phyloP scores from a whole-genome alignment of 2,113 vertebrate genomes.

The Sclerurus mexicanus region DNA sequence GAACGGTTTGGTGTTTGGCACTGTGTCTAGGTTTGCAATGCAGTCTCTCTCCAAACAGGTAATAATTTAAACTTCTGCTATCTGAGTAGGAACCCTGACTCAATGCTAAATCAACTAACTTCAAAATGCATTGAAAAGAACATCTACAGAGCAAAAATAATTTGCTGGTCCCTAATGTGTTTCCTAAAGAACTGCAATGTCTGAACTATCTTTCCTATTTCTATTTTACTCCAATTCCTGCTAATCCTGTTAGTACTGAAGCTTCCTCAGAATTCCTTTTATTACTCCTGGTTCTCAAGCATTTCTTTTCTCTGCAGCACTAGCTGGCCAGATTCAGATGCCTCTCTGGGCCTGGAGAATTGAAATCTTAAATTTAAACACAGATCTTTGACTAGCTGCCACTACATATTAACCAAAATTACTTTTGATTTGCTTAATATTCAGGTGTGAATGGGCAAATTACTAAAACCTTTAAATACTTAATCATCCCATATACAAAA shows the following conservation, averaged over 20 bases:
- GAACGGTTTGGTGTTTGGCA: neutral
- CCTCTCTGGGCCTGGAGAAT: neutral
- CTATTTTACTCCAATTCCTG: neutral
- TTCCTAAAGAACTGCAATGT: neutral
- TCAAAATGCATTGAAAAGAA: neutral
- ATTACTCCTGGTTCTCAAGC: neutral
- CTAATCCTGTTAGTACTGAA: neutral
- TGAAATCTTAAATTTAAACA: neutral
- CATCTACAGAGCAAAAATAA: neutral
- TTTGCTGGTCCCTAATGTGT: neutral
- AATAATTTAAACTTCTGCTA: neutral
- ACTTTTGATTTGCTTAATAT: neutral
- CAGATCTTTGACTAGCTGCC: neutral
- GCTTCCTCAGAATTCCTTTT: neutral
- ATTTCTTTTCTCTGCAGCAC: neutral
- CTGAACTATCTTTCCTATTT: neutral
- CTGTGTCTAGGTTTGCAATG: neutral
- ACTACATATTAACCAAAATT: neutral
- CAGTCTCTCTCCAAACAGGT: neutral
- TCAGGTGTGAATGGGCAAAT: neutral
- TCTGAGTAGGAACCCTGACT: neutral
- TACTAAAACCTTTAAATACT: neutral
- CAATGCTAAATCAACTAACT: neutral
- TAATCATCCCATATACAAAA: neutral
- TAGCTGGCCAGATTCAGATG: neutral